A percentile compares a stretch with the other conserved stretches of the same genome.
phyloP scores from a whole-genome alignment of 2,888 invertebrate genomes.

The Standfussiana lucernea region DNA sequence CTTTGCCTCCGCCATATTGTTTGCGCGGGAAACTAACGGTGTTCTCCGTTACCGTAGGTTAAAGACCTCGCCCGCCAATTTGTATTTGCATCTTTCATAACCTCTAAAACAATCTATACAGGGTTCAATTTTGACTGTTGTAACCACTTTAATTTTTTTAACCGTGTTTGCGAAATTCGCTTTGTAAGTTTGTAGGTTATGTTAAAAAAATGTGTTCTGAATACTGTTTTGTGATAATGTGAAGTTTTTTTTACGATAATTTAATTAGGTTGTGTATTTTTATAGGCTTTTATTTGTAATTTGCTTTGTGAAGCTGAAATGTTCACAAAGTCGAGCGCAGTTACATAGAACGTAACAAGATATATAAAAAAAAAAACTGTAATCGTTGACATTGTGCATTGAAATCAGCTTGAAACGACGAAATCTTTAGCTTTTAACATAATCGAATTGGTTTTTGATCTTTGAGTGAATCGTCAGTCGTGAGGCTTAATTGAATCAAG shows the following conservation, averaged over 20 bases:
- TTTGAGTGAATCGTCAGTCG: constrained; percentile 45
- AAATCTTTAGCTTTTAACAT: constrained; percentile 27
- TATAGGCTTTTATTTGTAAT: background rate
- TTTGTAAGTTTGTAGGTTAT: constrained; percentile 66
- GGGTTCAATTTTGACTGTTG: constrained; percentile 62
- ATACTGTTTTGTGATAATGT: constrained; percentile 40
- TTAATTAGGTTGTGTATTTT: constrained; percentile 35
- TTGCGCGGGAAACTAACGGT: constrained; percentile 79
- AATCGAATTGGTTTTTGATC: constrained; percentile 43
- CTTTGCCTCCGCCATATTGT: constrained; percentile 75
- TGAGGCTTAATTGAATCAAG: constrained; percentile 42
- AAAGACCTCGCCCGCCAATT: constrained; percentile 72
- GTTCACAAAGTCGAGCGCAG: background rate
- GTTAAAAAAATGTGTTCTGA: constrained; percentile 55
- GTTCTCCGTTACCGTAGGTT: constrained; percentile 74
- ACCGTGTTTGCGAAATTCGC: constrained; percentile 67
- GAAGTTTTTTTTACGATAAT: constrained; percentile 13
- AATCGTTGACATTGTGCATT: constrained; percentile 6
- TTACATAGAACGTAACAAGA: background rate
- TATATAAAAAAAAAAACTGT: background rate
- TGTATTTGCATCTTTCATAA: constrained; percentile 56
- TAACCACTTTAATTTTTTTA: constrained; percentile 49
- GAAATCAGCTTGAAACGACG: constrained; percentile 11
- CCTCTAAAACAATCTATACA: constrained; percentile 48
- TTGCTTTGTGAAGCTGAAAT: background rate